Evolutionary conservation across 2,888 invertebrate genomes (phyloP).

Genomic region (Heliconius hortense): DNA sequence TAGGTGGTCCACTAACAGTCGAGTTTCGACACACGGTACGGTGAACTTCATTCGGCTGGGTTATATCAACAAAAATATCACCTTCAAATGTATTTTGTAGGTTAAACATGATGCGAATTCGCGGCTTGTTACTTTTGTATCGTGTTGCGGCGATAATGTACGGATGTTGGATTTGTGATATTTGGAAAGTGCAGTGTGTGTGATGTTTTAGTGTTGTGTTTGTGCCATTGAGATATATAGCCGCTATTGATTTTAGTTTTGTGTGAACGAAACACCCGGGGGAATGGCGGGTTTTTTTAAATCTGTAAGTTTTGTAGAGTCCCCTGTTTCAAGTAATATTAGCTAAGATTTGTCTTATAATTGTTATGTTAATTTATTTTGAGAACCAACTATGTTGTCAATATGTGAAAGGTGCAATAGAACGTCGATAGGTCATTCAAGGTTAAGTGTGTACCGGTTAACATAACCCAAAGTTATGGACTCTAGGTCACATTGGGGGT

Average conservation of each 20-base stretch:
- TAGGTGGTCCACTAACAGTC: constrained; percentile 46
- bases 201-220: constrained; percentile 37
- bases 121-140: constrained; percentile 63
- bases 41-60: constrained; percentile 51
- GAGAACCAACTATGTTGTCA: background rate
- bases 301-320: constrained; percentile 40
- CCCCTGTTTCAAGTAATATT: too few species aligned
- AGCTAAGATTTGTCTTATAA: background rate
- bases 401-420: constrained; percentile 36
- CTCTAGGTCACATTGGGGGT: constrained; percentile 68
- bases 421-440: constrained; percentile 74
- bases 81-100: constrained; percentile 82
- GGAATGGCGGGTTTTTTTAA: constrained; percentile 46
- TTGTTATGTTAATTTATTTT: background rate
- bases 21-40: constrained; percentile 47
- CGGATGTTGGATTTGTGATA: constrained; percentile 51
- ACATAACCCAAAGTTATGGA: constrained; percentile 66
- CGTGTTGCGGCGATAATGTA: constrained; percentile 61
- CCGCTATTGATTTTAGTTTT: constrained; percentile 35
- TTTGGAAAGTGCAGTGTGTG: constrained; percentile 51
- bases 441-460: constrained; percentile 75
- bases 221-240: constrained; percentile 45
- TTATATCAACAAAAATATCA: constrained; percentile 82
- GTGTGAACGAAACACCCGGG: constrained; percentile 33
- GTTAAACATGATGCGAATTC: constrained; percentile 78